These are phyloP conservation scores for Panzeria rudis DNA, from an alignment of 2,888 invertebrate species.

Conservation along the genomic window DNA sequence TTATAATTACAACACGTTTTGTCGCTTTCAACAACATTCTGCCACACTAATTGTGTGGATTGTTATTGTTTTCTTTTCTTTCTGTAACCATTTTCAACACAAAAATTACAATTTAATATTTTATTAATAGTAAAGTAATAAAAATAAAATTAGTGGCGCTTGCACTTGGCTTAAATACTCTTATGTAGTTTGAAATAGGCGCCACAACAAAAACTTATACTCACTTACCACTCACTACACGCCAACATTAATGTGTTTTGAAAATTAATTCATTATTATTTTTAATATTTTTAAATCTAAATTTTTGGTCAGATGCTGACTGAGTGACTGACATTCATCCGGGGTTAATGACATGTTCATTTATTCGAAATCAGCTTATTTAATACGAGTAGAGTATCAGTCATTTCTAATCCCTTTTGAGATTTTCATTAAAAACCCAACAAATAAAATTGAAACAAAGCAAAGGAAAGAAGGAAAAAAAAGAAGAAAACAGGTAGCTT, in stretches of 20 bases:
- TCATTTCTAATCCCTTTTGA: slow-evolving; percentile 62
- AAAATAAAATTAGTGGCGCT: slow-evolving; percentile 44
- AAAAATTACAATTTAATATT: slow-evolving; percentile 68
- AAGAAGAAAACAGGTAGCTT: slow-evolving; percentile 62
- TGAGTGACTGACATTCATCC: slow-evolving; percentile 66
- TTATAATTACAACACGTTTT: slow-evolving; percentile 71
- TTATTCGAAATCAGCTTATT: slow-evolving; percentile 54
- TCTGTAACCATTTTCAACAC: slow-evolving; percentile 1
- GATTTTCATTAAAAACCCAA: slow-evolving; percentile 32
- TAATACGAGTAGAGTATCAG: slow-evolving; percentile 15
- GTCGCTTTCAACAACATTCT: slow-evolving; percentile 51
- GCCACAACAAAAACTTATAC: slow-evolving; percentile 26
- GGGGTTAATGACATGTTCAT: slow-evolving; percentile 72
- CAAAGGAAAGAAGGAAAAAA: background rate
- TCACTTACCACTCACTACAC: background rate
- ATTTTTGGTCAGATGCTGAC: slow-evolving; percentile 46
- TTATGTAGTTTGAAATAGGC: slow-evolving; percentile 15
- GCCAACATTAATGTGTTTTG: slow-evolving; percentile 22
- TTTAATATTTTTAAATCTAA: slow-evolving; percentile 19
- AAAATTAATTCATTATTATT: slow-evolving; percentile 67
- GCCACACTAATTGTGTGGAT: slow-evolving; percentile 60
- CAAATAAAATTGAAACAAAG: background rate
- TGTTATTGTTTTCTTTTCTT: slow-evolving; percentile 20
- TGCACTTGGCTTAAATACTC: slow-evolving; percentile 26
- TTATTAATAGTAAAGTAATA: slow-evolving; percentile 57